These are phyloP conservation scores for Hydrotaea diabolus DNA, from an alignment of 2,888 invertebrate genomes.

Conservation along the genomic window DNA sequence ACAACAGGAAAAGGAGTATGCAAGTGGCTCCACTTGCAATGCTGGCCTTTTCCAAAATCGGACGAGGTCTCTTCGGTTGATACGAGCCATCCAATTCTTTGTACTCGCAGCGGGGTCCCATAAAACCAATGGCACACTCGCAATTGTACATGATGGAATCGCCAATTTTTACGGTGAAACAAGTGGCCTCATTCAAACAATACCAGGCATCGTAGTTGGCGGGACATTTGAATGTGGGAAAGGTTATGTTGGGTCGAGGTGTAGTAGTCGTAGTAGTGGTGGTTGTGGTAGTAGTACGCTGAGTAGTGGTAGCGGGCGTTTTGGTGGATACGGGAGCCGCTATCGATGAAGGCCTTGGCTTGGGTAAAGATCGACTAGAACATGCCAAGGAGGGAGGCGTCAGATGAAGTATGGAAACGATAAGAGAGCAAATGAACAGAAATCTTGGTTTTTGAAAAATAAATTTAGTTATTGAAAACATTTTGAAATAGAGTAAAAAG, in stretches of 20 bases:
- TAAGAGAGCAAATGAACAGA: constrained; percentile 50
- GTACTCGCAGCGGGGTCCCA: constrained; percentile 97
- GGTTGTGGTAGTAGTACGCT: constrained; percentile 81
- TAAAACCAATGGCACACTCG: constrained; percentile 96
- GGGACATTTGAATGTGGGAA: constrained; percentile 96
- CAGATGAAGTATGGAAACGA: constrained; percentile 36
- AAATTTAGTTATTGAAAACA: constrained; percentile 33
- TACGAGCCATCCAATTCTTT: constrained; percentile 98
- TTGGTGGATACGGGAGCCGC: constrained; percentile 58
- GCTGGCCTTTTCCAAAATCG: constrained; percentile 90
- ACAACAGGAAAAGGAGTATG: constrained; percentile 83
- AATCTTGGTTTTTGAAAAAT: constrained; percentile 48
- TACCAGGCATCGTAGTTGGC: constrained; percentile 96
- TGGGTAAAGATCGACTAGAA: constrained; percentile 85
- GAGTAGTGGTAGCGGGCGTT: constrained; percentile 51
- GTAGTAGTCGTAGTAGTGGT: constrained; percentile 87
- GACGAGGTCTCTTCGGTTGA: constrained; percentile 86
- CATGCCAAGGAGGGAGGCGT: constrained; percentile 73
- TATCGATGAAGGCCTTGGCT: constrained; percentile 84
- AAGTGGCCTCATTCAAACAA: constrained; percentile 96
- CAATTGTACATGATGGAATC: constrained; percentile 96
- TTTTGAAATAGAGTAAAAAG: constrained; percentile 16
- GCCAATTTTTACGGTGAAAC: constrained; percentile 96
- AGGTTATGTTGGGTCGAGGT: constrained; percentile 95
- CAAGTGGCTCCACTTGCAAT: constrained; percentile 90